Percentiles rank a stretch among this genome's conserved stretches.
Conservation (phyloP, 2,888 invertebrate genomes). For the Blera fallax region DNA sequence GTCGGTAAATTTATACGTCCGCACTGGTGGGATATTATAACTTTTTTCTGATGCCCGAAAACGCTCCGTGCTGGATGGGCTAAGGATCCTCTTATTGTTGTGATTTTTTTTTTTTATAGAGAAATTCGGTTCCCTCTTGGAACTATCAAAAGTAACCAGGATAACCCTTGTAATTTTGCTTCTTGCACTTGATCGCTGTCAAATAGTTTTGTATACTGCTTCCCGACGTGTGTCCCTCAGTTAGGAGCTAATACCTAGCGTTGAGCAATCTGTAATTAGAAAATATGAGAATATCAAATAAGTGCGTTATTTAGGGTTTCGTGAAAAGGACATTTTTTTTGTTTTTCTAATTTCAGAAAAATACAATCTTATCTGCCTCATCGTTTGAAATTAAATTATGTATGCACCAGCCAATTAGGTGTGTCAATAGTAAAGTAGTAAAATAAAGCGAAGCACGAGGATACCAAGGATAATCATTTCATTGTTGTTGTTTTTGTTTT, state of each 20-base stretch:
- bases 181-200: background rate
- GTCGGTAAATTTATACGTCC: conserved; percentile 59
- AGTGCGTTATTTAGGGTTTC: background rate
- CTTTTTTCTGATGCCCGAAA: conserved; percentile 27
- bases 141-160: background rate
- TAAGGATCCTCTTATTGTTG: conserved; percentile 27
- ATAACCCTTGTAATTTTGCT: background rate
- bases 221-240: background rate
- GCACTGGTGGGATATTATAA: conserved; percentile 49
- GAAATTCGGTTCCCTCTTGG: conserved; percentile 40
- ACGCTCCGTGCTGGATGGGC: conserved; percentile 59
- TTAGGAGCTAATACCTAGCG: conserved; percentile 50
- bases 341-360: background rate
- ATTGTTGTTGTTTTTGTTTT: conserved; percentile 1
- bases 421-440: conserved; percentile 47
- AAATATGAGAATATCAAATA: background rate
- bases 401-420: conserved; percentile 50
- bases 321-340: conserved; percentile 19
- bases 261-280: conserved; percentile 60
- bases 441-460: conserved; percentile 28
- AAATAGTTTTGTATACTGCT: background rate
- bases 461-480: conserved; percentile 45
- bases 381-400: conserved; percentile 30
- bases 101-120: too few species aligned
- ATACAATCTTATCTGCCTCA: conserved; percentile 6